phyloP scores from a whole-genome alignment of 2,888 invertebrate genomes.

The Drosophila tanythrix region DNA sequence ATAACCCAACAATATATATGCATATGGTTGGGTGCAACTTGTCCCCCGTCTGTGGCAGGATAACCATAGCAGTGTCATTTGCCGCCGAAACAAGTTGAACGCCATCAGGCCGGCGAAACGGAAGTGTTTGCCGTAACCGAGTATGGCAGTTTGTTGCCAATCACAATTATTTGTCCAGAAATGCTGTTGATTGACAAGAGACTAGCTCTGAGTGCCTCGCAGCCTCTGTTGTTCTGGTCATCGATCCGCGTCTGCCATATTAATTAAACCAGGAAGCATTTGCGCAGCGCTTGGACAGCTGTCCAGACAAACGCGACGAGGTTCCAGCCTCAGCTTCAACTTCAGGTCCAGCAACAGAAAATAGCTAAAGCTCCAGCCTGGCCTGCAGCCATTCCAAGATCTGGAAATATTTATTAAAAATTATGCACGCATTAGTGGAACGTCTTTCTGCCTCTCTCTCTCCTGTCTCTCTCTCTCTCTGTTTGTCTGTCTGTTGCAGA shows the following conservation, averaged over 20 bases:
- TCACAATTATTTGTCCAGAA: constrained; percentile 67
- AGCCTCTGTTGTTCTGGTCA: constrained; percentile 20
- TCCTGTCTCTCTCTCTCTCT: background rate
- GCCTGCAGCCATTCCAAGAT: constrained; percentile 62
- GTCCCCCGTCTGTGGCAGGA: constrained; percentile 20
- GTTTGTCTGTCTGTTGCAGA: background rate
- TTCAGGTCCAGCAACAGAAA: background rate
- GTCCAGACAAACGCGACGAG: constrained; percentile 9
- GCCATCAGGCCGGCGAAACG: constrained; percentile 65
- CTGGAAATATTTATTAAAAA: constrained; percentile 80
- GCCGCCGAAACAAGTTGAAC: constrained; percentile 54
- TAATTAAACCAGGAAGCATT: constrained; percentile 83
- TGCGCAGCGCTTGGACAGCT: constrained; percentile 44
- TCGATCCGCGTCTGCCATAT: constrained; percentile 55
- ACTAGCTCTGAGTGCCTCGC: constrained; percentile 19
- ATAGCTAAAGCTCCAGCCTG: constrained; percentile 5
- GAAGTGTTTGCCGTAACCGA: constrained; percentile 70
- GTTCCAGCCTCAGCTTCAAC: constrained; percentile 1
- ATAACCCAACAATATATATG: constrained; percentile 56
- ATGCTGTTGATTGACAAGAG: constrained; percentile 78
- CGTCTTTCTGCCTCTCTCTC: constrained; percentile 22
- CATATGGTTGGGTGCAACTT: constrained; percentile 10
- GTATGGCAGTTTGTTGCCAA: constrained; percentile 53
- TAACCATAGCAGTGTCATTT: constrained; percentile 12
- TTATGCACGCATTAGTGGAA: constrained; percentile 77